phyloP scores from a whole-genome alignment of 1,140 invertebrate species.

The Drosophila orena region DNA sequence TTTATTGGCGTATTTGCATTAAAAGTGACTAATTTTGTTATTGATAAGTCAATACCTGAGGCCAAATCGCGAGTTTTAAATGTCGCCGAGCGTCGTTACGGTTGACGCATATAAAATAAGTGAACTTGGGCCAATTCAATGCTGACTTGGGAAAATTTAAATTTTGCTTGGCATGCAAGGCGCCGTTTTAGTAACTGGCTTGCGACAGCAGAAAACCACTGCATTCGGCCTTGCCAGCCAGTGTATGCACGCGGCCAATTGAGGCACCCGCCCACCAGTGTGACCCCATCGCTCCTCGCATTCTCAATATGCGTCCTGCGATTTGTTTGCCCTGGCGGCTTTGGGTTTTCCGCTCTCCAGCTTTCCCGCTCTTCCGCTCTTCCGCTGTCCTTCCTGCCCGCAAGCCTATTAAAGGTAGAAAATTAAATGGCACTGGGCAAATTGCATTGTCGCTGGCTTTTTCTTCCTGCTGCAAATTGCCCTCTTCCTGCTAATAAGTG shows the following conservation, averaged over 20 bases:
- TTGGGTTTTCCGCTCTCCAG: slow-evolving; percentile 10
- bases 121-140: slow-evolving; percentile 44
- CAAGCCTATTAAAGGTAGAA: slow-evolving; percentile 45
- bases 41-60: slow-evolving; percentile 28
- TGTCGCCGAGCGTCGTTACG: slow-evolving; percentile 37
- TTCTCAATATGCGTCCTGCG: slow-evolving; percentile 9
- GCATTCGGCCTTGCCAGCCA: slow-evolving; percentile 29
- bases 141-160: slow-evolving; percentile 29
- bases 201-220: slow-evolving; percentile 50
- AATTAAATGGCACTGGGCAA: slow-evolving; percentile 58
- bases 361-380: slow-evolving; percentile 40
- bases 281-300: neutral
- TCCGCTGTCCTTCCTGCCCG: slow-evolving; percentile 45
- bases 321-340: slow-evolving; percentile 35
- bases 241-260: slow-evolving; percentile 27
- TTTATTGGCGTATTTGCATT: slow-evolving; percentile 18
- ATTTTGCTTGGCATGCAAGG: slow-evolving; percentile 59
- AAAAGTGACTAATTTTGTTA: slow-evolving; percentile 24
- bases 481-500: slow-evolving; percentile 64
- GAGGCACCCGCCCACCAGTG: slow-evolving; percentile 17
- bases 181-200: slow-evolving; percentile 28
- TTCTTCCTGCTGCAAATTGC: slow-evolving; percentile 70
- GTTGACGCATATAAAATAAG: slow-evolving; percentile 54
- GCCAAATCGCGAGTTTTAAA: slow-evolving; percentile 18
- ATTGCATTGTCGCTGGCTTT: slow-evolving; percentile 65